phyloP scores from a whole-genome alignment of 2,888 invertebrate species.

The Bruchidius siliquastri region DNA sequence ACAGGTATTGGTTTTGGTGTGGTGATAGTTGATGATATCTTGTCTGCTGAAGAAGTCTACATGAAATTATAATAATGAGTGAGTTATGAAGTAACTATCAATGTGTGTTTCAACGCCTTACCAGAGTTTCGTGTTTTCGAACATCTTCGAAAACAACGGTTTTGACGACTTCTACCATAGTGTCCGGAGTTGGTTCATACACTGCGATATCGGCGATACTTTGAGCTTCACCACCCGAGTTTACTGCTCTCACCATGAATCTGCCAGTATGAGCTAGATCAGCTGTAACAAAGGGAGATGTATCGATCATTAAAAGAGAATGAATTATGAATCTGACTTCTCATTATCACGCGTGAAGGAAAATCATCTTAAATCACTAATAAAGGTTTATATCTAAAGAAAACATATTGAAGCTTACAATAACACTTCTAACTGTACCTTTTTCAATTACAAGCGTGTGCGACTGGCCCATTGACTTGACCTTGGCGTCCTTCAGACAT shows the following conservation, averaged over 20 bases:
- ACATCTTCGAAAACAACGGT: slow-evolving; percentile 61
- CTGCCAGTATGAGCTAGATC: slow-evolving; percentile 67
- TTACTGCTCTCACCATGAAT: slow-evolving; percentile 69
- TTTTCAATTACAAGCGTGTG: slow-evolving; percentile 67
- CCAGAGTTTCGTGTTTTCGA: slow-evolving; percentile 47
- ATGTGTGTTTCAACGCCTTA: slow-evolving; percentile 30
- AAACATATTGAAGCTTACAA: too few relatives aligned
- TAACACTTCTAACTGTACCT: slow-evolving; percentile 51
- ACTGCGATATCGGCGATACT: slow-evolving; percentile 76
- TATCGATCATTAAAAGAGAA: not conserved
- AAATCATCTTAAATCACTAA: too few relatives aligned
- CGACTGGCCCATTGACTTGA: slow-evolving; percentile 62
- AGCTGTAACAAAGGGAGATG: slow-evolving; percentile 42
- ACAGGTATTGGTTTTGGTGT: slow-evolving; percentile 24
- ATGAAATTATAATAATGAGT: not conserved
- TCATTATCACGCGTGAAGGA: too few relatives aligned
- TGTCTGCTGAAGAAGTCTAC: slow-evolving; percentile 38
- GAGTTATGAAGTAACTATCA: not conserved
- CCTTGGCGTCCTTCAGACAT: slow-evolving; percentile 51
- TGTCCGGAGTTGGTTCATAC: slow-evolving; percentile 63
- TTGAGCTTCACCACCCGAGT: slow-evolving; percentile 76
- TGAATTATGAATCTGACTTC: too few relatives aligned
- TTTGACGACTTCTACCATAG: slow-evolving; percentile 63
- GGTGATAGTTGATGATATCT: slow-evolving; percentile 33
- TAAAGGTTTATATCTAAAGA: too few relatives aligned